Conservation (phyloP, 2,797 vertebrate genomes). For the Pelobates cultripes region DNA sequence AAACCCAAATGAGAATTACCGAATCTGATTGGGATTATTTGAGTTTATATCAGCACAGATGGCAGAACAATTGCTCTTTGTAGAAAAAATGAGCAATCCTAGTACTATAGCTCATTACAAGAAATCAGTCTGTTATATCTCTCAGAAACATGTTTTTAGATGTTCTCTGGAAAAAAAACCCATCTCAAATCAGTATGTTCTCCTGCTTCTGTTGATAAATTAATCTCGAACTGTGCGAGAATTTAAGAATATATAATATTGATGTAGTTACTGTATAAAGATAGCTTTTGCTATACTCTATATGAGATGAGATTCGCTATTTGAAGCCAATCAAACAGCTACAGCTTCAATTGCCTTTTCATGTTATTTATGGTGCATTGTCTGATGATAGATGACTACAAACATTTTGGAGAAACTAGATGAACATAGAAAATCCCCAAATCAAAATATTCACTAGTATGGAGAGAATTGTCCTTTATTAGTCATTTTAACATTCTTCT, state of each 20-base stretch:
- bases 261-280: not conserved
- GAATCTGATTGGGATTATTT: conserved; percentile 18
- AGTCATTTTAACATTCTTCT: too few species aligned
- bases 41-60: conserved; percentile 40
- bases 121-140: conserved; percentile 24
- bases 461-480: too few species aligned
- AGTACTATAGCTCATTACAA: conserved; percentile 34
- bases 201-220: not conserved
- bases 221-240: not conserved
- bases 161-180: not conserved
- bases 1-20: conserved; percentile 16
- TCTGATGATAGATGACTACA: too few species aligned
- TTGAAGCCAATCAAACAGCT: too few species aligned
- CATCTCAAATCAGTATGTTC: not conserved
- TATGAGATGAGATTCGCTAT: too few species aligned
- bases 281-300: not conserved
- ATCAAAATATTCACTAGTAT: too few species aligned
- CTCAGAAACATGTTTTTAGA: not conserved
- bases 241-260: not conserved
- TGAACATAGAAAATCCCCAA: too few species aligned
- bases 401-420: too few species aligned
- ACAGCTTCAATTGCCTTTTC: too few species aligned
- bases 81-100: conserved; percentile 10
- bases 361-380: too few species aligned
- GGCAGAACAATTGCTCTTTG: conserved; percentile 18